Base-by-base conservation (phyloP, 2,888 invertebrate species). In the Blera fallax region DNA sequence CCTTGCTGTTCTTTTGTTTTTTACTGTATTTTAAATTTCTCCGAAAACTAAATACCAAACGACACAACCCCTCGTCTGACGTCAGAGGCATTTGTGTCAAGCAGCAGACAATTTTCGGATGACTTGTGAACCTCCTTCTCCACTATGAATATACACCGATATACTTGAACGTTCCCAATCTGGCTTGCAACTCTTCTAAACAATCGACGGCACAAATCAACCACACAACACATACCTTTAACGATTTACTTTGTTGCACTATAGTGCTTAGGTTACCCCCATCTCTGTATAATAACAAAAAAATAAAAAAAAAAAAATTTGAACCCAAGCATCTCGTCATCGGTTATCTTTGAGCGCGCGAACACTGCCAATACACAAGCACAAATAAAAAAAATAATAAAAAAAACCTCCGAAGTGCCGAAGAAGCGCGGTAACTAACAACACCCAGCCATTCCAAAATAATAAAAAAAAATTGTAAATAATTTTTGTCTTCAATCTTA, bases 401-500 rank as follows among this genome's bases (percentile, higher is more conserved):
- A 34, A 7, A 18, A 14, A 45, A 37, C 48, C 24, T 52, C 67
- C 37, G n/a, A 52, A 67, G 37, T 52, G 27, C 3, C 24, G 34
- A 58, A 56, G 58, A 48, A 58, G 43, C 64, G 29, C 18, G n/a
- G n/a, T n/a, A n/a, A n/a, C n/a, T 48, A 45, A 50, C 48, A 32
- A 45, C 69, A 40, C 50, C 32, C 72, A 80, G 65, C 64, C 64
- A 79, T 54, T 78, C 34, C 34, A 40, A 72, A 58, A 72, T 54
- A 45, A 56, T 10, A 70, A 62, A 62, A 45, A 54, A 64, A 60
- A 27, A 40, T 37, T 16, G 43, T 52, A 73, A 60, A 67, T 65
- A 76, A 65, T 52, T 80, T 80, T 73, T 52, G 52, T 69, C 69
- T 81, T 81, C 62, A 81, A 76, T 62, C 62, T 67, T 50, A 69